These are phyloP conservation scores for Willowsia nigromaculata DNA, from an alignment of 2,888 invertebrate species.

Conservation along the genomic window DNA sequence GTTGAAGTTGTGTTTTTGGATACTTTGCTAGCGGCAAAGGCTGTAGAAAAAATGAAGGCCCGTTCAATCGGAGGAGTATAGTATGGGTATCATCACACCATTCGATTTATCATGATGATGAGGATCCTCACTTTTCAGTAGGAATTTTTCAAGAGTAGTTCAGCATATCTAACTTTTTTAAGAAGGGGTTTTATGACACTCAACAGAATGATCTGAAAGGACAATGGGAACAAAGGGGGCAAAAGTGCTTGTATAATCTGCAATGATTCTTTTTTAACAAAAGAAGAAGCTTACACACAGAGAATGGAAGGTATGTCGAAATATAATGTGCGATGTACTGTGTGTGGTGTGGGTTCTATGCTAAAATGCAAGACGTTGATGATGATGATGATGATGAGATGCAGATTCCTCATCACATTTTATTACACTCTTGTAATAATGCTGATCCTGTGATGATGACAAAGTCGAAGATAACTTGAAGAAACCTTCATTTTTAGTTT, in stretches of 20 bases:
- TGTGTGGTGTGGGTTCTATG: neutral
- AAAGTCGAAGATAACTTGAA: neutral
- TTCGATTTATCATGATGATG: slow-evolving; percentile 33
- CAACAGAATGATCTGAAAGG: slow-evolving; percentile 42
- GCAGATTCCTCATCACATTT: slow-evolving; percentile 66
- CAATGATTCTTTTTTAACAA: slow-evolving; percentile 63
- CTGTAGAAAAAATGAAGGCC: slow-evolving; percentile 1
- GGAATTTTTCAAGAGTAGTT: neutral
- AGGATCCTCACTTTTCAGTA: slow-evolving; percentile 26
- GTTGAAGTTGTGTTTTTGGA: slow-evolving; percentile 47
- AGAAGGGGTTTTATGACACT: slow-evolving; percentile 63
- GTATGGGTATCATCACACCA: slow-evolving; percentile 12
- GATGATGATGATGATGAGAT: slow-evolving; percentile 52
- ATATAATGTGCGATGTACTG: neutral
- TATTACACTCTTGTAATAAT: slow-evolving; percentile 18
- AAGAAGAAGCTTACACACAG: slow-evolving; percentile 47
- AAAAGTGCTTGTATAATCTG: slow-evolving; percentile 69
- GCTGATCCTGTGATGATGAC: slow-evolving; percentile 38
- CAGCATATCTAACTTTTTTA: slow-evolving; percentile 50
- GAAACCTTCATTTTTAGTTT: slow-evolving; percentile 40
- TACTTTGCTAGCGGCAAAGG: slow-evolving; percentile 21
- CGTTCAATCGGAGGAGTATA: neutral
- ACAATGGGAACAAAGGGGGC: slow-evolving; percentile 68
- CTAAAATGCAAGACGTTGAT: neutral
- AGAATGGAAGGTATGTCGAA: neutral